Percentiles rank a stretch among this genome's conserved stretches.
phyloP scores from a whole-genome alignment of 2,888 invertebrate genomes.

The Cactoblastis cactorum region DNA sequence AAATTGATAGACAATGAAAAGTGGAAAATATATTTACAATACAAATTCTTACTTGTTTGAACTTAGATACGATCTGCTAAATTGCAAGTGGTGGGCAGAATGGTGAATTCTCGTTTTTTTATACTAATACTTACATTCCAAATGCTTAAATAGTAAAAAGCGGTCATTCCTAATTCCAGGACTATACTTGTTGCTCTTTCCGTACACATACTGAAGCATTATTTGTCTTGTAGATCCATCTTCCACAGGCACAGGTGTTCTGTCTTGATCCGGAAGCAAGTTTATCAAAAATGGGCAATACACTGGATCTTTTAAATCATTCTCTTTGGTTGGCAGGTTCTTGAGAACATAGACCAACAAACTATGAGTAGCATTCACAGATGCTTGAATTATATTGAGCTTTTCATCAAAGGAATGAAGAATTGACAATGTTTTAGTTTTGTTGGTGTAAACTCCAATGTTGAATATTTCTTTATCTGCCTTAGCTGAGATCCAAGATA shows the following conservation, averaged over 20 bases:
- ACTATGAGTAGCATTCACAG: conserved; percentile 84
- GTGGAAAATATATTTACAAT: too few species aligned
- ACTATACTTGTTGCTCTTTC: conserved; percentile 74
- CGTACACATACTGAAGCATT: conserved; percentile 88
- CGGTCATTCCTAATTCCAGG: conserved; percentile 80
- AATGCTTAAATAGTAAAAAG: conserved; percentile 86
- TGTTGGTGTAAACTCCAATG: conserved; percentile 82
- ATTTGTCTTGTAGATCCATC: conserved; percentile 84
- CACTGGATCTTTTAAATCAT: conserved; percentile 51
- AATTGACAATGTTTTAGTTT: conserved; percentile 78
- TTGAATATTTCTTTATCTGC: conserved; percentile 49
- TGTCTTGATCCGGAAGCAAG: conserved; percentile 63
- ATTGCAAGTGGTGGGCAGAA: too few species aligned
- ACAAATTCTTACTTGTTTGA: too few species aligned
- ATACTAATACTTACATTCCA: conserved; percentile 82
- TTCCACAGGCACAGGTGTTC: conserved; percentile 57
- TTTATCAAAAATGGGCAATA: conserved; percentile 84
- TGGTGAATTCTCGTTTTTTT: too few species aligned
- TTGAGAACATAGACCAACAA: conserved; percentile 85
- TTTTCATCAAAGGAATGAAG: conserved; percentile 82
- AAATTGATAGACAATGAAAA: too few species aligned
- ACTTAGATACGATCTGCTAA: too few species aligned
- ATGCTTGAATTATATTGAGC: conserved; percentile 88
- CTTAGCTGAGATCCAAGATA: conserved; percentile 81
- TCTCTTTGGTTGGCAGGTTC: conserved; percentile 49